Percentiles rank a stretch among this genome's conserved stretches.
phyloP scores from a whole-genome alignment of 2,888 invertebrate genomes.

The Chrysodeixis includens region DNA sequence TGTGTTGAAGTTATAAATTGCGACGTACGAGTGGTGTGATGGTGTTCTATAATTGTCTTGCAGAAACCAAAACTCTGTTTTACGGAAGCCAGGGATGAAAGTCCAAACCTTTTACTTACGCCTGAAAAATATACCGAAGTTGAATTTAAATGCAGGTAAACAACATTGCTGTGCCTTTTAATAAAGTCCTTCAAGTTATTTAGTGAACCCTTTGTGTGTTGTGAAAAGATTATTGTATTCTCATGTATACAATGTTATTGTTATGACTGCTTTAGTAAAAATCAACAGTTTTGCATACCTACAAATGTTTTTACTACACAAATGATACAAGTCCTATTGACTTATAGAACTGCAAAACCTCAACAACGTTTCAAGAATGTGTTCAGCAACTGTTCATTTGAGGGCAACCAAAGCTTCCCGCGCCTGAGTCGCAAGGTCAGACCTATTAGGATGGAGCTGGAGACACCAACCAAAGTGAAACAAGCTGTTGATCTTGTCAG shows the following conservation, averaged over 20 bases:
- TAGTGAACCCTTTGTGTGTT: not conserved
- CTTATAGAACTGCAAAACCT: constrained; percentile 76
- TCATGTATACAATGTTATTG: not conserved
- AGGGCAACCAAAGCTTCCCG: constrained; percentile 91
- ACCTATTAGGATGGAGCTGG: constrained; percentile 82
- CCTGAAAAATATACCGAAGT: constrained; percentile 72
- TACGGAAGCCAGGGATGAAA: constrained; percentile 71
- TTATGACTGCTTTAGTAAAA: not conserved
- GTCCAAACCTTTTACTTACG: constrained; percentile 71
- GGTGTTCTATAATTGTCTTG: constrained; percentile 43
- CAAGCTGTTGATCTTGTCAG: constrained; percentile 85
- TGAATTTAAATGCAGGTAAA: constrained; percentile 80
- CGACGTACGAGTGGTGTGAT: not conserved
- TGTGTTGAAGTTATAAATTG: not conserved
- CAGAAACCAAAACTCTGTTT: constrained; percentile 71
- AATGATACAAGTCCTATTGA: not conserved
- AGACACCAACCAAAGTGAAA: constrained; percentile 81
- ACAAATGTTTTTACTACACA: too few relatives aligned
- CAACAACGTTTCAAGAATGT: constrained; percentile 69
- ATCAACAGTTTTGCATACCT: not conserved
- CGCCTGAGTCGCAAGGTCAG: constrained; percentile 74
- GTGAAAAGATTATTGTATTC: not conserved
- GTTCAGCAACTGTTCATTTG: constrained; percentile 86
- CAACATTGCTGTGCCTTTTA: constrained; percentile 1
- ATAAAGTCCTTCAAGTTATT: too few relatives aligned